Evolutionary conservation across 2,888 invertebrate genomes (phyloP), one percentile per base, ranked within the genome.

Genomic region (Autographa pulchrina): DNA sequence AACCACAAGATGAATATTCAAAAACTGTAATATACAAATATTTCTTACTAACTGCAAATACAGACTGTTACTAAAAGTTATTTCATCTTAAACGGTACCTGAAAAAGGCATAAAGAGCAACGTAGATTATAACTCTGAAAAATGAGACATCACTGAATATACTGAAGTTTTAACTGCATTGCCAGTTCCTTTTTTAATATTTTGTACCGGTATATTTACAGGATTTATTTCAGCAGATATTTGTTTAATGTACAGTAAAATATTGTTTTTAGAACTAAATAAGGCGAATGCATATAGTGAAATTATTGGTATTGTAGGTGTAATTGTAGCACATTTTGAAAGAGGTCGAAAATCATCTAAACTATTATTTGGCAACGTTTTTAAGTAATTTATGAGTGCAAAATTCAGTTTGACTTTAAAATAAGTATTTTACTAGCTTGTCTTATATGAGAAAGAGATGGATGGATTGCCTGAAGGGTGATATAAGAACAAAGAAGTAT

Each of bases 161-260:
- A 25, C 54, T 25, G 54, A 54, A 54, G 54, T 56, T 56, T 56
- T 56, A 56, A 56, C 54, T 56, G 54, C 54, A 56, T 56, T 48
- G 48, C 48, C n/a, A 48, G 48, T 48, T 48, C 48, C n/a, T 48
- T n/a, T 48, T n/a, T 48, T 48, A 48, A 48, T 48, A 48, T 48
- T 48, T 48, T 48, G 48, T 48, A n/a, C 48, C 48, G 48, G 48
- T 48, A n/a, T 48, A 48, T 48, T 48, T n/a, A n/a, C 7, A 48
- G 6, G 48, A 48, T 48, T 48, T 48, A 48, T 48, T 48, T n/a
- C n/a, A 6, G n/a, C n/a, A 48, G 5, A 48, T n/a, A 48, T n/a
- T 48, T 48, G 48, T 48, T 48, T 48, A 48, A 48, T n/a, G 48
- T n/a, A n/a, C 48, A 48, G n/a, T n/a, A 48, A n/a, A n/a, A 48